Evolutionary conservation across 2,888 invertebrate species (phyloP), one percentile per base, ranked within the genome.

Genomic region (Palloptera scutellata): DNA sequence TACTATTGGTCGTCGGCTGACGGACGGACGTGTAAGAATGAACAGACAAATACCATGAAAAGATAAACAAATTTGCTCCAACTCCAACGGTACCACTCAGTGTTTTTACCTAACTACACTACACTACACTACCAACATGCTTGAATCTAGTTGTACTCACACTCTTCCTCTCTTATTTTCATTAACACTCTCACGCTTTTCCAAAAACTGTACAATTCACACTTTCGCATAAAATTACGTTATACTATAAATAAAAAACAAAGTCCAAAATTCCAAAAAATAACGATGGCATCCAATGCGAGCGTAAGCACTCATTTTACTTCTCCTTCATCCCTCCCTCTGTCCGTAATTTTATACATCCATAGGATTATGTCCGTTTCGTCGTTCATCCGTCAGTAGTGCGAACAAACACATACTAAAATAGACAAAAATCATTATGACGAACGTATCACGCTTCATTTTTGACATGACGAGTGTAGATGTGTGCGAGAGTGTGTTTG

Each of bases 401-500:
- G 30, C 30, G 6, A 6, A 6, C 30, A 30, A 6, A 30, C 30
- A 30, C 30, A 30, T 6, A 30, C 30, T 4, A 2, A 30, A 2
- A n/a, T 11, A 13, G 48, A n/a, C 70, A 43, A 45, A 20, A 20
- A 43, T 60, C 60, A 60, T 59, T 65, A 74, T 75, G 75, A 75
- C 74, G 73, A 73, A 73, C 73, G 73, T 75, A 75, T 70, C 72
- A 72, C 66, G 69, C 66, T 74, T 68, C 67, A 74, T 67, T 70
- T 77, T 77, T 79, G 78, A 78, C 78, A 79, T 79, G 78, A 79
- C 75, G 77, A 79, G 78, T 78, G 78, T 53, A 66, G 66, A 40
- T 69, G 66, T 48, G n/a, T 13, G 30, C 6, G 30, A 4, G 30
- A 4, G 30, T 30, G 30, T 30, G 30, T 30, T 2, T 30, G 30